phyloP scores from a whole-genome alignment of 2,888 invertebrate species.

The Melanotus villosus region DNA sequence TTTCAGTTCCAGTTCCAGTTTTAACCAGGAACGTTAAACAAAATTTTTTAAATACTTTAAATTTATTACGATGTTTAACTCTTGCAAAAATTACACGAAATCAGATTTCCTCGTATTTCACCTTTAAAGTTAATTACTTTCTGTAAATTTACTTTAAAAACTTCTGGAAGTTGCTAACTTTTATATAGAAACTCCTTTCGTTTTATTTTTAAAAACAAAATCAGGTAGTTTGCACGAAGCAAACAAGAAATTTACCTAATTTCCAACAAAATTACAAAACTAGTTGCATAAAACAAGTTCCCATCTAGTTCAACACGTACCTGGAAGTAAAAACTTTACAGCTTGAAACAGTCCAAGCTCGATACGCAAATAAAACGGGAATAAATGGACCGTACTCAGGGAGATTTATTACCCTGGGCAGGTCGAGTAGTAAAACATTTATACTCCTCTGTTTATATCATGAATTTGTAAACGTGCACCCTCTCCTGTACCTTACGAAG shows the following conservation, averaged over 20 bases:
- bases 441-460: constrained; percentile 42
- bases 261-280: constrained; percentile 14
- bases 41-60: no score
- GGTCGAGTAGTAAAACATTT: constrained; percentile 56
- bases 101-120: no score
- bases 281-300: constrained; percentile 28
- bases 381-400: constrained; percentile 60
- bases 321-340: constrained; percentile 47
- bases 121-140: no score
- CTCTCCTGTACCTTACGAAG: constrained; percentile 16
- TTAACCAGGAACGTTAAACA: no score
- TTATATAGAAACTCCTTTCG: no score
- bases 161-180: no score
- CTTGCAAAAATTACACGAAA: no score
- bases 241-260: constrained; percentile 3
- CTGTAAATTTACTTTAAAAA: no score
- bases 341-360: constrained; percentile 45
- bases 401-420: constrained; percentile 57
- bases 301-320: constrained; percentile 14
- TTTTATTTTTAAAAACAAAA: neutral
- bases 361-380: constrained; percentile 60
- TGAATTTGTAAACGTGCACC: constrained; percentile 42
- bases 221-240: neutral
- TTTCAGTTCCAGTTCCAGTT: no score
- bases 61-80: no score